Evolutionary conservation across 1,140 invertebrate species (phyloP).

Genomic region (Papilio aristodemus): DNA sequence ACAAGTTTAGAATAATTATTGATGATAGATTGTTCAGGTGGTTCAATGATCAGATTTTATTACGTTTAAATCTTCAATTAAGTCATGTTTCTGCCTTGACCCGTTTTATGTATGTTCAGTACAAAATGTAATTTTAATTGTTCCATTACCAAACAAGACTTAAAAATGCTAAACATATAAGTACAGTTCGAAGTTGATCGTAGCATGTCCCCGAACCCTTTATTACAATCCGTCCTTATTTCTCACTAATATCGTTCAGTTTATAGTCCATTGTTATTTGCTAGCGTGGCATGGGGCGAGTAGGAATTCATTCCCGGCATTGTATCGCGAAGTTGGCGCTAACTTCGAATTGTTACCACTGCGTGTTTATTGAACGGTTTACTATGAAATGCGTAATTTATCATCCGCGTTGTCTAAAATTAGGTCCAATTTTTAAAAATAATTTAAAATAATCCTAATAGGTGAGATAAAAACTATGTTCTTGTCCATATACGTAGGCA

Average conservation of each 20-base stretch:
- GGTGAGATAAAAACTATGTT: too few relatives aligned
- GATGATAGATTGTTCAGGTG: too few relatives aligned
- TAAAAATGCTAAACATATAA: too few relatives aligned
- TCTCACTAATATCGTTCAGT: slow-evolving; percentile 50
- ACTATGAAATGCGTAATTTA: slow-evolving; percentile 17
- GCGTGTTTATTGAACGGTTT: slow-evolving; percentile 26
- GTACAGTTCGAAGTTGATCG: slow-evolving; percentile 8
- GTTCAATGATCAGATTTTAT: too few relatives aligned
- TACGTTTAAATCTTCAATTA: too few relatives aligned
- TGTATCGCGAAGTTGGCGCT: slow-evolving; percentile 41
- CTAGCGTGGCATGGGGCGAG: slow-evolving; percentile 37
- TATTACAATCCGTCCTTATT: slow-evolving; percentile 50
- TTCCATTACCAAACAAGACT: too few relatives aligned
- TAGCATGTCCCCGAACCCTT: slow-evolving; percentile 46
- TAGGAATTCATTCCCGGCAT: slow-evolving; percentile 42
- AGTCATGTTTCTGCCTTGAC: too few relatives aligned
- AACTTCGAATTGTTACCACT: slow-evolving; percentile 34
- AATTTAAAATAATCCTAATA: too few relatives aligned
- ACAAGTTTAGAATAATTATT: too few relatives aligned
- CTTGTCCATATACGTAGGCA: too few relatives aligned
- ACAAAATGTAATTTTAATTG: too few relatives aligned
- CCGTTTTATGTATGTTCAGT: too few relatives aligned
- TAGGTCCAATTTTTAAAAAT: slow-evolving; percentile 1
- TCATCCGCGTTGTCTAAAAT: slow-evolving; percentile 26
- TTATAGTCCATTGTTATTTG: slow-evolving; percentile 62